These are phyloP conservation scores for Ascaphus truei DNA, from an alignment of 2,113 vertebrate species.

Conservation along the genomic window DNA sequence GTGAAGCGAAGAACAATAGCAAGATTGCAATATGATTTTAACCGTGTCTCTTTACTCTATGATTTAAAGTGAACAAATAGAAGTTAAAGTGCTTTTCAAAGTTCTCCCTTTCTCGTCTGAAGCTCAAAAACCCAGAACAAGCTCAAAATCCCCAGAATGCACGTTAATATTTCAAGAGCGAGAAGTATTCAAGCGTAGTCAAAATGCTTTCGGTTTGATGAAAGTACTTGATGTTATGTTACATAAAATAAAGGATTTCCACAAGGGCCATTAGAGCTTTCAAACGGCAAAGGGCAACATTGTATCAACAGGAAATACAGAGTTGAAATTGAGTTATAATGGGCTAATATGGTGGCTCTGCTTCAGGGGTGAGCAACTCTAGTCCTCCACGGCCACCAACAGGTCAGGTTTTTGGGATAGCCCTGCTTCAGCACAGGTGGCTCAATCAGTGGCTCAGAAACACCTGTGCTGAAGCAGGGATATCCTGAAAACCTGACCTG, in stretches of 20 bases:
- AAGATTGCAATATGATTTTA: conserved; percentile 46
- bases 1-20: conserved; percentile 45
- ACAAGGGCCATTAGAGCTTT: conserved; percentile 23
- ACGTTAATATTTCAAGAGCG: not conserved
- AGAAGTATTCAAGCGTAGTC: not conserved
- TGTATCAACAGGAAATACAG: conserved; percentile 3
- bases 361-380: no score
- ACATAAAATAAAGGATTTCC: conserved; percentile 15
- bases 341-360: no score
- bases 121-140: no score
- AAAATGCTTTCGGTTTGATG: not conserved
- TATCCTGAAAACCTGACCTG: no score
- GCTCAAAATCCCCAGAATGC: no score
- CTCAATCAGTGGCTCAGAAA: no score
- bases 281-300: conserved; percentile 5
- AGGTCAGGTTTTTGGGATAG: no score
- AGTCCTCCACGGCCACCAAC: no score
- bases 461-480: no score
- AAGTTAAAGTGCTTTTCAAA: conserved; percentile 13
- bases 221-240: conserved; percentile 15
- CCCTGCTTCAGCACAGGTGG: no score
- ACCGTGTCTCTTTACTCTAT: conserved; percentile 41
- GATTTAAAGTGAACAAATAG: conserved; percentile 4
- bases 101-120: not conserved
- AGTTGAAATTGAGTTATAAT: conserved; percentile 17